Conservation (phyloP, 2,888 invertebrate species). For the Andrena trimmerana region DNA sequence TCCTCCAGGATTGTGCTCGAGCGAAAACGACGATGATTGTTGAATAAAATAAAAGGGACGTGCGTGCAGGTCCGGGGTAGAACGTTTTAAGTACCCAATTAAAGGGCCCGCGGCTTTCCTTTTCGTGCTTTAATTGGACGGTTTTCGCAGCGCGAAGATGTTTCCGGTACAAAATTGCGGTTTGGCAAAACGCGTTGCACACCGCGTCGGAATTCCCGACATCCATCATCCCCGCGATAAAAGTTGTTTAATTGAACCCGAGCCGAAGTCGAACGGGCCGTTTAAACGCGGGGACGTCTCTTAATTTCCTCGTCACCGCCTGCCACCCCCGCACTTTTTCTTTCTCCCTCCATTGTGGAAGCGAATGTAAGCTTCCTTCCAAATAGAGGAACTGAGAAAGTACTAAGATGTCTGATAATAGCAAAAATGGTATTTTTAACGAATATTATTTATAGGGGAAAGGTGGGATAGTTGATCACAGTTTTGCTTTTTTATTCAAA, state of each 20-base stretch:
- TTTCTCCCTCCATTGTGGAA: neutral
- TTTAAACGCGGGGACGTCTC: constrained; percentile 12
- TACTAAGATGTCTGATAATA: neutral
- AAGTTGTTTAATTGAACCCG: constrained; percentile 56
- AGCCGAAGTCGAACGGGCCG: neutral
- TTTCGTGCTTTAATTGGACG: constrained; percentile 63
- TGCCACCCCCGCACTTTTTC: neutral
- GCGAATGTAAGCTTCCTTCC: neutral
- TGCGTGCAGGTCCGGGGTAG: constrained; percentile 33
- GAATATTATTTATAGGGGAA: too few species aligned
- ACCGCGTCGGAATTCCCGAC: constrained; percentile 34
- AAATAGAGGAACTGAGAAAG: neutral
- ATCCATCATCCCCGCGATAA: constrained; percentile 35
- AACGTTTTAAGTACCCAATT: constrained; percentile 58
- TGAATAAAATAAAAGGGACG: constrained; percentile 49
- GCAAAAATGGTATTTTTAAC: too few species aligned
- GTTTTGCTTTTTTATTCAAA: too few species aligned
- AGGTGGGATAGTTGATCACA: too few species aligned
- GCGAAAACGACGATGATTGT: constrained; percentile 40
- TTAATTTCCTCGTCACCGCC: neutral
- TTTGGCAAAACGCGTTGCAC: constrained; percentile 51
- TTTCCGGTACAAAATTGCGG: constrained; percentile 61
- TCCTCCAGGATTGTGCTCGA: neutral
- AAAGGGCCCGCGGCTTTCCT: constrained; percentile 58
- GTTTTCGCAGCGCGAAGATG: constrained; percentile 52